phyloP scores from a whole-genome alignment of 2,888 invertebrate genomes.

The Pterostichus madidus region DNA sequence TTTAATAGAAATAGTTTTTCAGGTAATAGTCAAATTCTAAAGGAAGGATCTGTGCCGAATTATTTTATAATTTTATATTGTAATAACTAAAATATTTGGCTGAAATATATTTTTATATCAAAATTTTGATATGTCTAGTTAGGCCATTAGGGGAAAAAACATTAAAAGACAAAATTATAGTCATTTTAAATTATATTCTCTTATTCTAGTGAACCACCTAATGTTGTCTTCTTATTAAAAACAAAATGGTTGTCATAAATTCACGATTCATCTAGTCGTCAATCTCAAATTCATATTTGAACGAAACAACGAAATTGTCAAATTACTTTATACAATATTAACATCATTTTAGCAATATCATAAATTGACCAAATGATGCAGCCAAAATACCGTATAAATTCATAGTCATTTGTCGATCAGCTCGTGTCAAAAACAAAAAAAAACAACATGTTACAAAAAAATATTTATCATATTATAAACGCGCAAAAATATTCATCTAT shows the following conservation, averaged over 20 bases:
- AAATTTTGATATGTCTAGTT: slow-evolving; percentile 18
- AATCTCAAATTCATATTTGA: too few relatives aligned
- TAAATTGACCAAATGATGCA: not conserved
- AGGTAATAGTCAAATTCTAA: slow-evolving; percentile 10
- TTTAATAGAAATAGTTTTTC: too few relatives aligned
- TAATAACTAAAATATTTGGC: not conserved
- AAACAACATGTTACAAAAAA: not conserved
- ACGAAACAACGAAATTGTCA: slow-evolving; percentile 1
- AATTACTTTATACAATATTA: not conserved
- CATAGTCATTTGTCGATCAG: slow-evolving; percentile 3
- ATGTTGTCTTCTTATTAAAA: slow-evolving; percentile 2
- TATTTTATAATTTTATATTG: slow-evolving; percentile 25
- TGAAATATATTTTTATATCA: slow-evolving; percentile 42
- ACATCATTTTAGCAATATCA: not conserved
- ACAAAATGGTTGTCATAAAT: slow-evolving; percentile 1
- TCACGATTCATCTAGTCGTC: too few relatives aligned
- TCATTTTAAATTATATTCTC: not conserved
- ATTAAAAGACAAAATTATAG: not conserved
- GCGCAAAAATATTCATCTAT: slow-evolving; percentile 3
- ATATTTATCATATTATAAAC: not conserved
- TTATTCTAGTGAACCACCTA: slow-evolving; percentile 13
- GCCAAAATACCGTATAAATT: slow-evolving; percentile 8
- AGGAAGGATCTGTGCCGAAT: slow-evolving; percentile 11
- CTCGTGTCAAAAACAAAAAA: slow-evolving; percentile 21
- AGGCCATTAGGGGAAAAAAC: not conserved